Evolutionary conservation across 2,113 vertebrate species (phyloP).

Genomic region (Pituophis catenifer): DNA sequence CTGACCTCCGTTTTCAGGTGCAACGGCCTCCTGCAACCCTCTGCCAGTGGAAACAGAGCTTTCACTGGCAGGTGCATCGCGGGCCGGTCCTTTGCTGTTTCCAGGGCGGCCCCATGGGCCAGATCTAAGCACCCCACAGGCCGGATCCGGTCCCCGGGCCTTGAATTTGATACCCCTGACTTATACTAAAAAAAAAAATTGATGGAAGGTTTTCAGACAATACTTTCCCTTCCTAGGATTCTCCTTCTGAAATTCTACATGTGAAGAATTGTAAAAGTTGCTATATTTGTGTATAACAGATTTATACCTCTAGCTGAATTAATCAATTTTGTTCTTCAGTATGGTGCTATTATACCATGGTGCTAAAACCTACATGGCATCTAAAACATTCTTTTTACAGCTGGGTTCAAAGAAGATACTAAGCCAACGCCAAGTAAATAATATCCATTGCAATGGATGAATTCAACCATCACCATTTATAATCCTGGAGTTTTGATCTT

Average conservation of each 20-base stretch:
- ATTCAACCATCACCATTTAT: background rate
- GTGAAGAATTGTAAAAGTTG: constrained; percentile 24
- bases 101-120: no score
- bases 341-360: constrained; percentile 19
- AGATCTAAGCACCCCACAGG: no score
- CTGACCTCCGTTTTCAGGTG: no score
- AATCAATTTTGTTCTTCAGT: constrained; percentile 42
- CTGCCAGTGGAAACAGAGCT: no score
- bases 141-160: no score
- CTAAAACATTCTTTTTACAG: constrained; percentile 5
- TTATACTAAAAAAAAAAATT: no score
- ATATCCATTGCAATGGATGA: background rate
- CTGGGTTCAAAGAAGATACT: background rate
- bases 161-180: no score
- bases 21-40: no score
- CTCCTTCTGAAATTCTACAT: constrained; percentile 22
- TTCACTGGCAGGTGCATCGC: no score
- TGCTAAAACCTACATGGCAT: constrained; percentile 33
- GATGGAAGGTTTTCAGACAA: background rate
- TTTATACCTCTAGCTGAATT: constrained; percentile 34
- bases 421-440: background rate
- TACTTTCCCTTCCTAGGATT: background rate
- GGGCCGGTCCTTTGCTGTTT: no score
- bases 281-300: constrained; percentile 24
- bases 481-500: background rate